phyloP scores from a whole-genome alignment of 2,797 vertebrate species.

The Acanthurus leucopareius region DNA sequence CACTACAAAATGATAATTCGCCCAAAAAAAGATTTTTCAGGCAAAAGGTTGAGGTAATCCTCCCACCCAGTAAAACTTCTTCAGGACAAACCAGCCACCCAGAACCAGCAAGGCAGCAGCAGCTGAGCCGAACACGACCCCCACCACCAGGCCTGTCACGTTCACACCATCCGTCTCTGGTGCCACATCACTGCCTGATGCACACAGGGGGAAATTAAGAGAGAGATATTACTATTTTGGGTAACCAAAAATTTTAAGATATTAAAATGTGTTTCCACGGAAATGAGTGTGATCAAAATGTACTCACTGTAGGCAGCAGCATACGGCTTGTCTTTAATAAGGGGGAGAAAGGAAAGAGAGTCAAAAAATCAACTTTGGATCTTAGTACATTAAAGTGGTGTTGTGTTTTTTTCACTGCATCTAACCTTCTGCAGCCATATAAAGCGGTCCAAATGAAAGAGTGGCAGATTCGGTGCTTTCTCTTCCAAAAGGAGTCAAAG shows the following conservation, averaged over 20 bases:
- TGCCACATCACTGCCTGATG: slow-evolving; percentile 50
- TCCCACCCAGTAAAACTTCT: slow-evolving; percentile 71
- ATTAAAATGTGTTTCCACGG: neutral
- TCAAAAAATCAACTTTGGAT: neutral
- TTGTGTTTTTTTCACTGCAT: neutral
- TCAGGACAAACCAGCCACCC: slow-evolving; percentile 80
- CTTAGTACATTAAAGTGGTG: neutral
- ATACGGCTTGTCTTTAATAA: slow-evolving; percentile 30
- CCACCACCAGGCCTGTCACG: slow-evolving; percentile 69
- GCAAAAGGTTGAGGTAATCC: slow-evolving; percentile 44
- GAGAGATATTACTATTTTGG: neutral
- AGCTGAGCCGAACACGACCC: slow-evolving; percentile 75
- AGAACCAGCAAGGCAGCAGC: slow-evolving; percentile 72
- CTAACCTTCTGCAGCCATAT: slow-evolving; percentile 64
- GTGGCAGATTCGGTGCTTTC: slow-evolving; percentile 73
- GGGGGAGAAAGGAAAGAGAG: slow-evolving; percentile 3
- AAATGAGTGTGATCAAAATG: neutral
- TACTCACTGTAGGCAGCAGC: slow-evolving; percentile 69
- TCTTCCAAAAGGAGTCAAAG: slow-evolving; percentile 69
- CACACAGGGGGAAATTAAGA: slow-evolving; percentile 12
- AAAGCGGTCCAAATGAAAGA: slow-evolving; percentile 81
- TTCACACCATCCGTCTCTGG: slow-evolving; percentile 29
- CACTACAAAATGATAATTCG: neutral
- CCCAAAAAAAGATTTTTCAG: slow-evolving; percentile 45
- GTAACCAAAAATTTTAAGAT: neutral